Evolutionary conservation across 2,888 invertebrate species (phyloP).

Genomic region (Nomada ruficornis): DNA sequence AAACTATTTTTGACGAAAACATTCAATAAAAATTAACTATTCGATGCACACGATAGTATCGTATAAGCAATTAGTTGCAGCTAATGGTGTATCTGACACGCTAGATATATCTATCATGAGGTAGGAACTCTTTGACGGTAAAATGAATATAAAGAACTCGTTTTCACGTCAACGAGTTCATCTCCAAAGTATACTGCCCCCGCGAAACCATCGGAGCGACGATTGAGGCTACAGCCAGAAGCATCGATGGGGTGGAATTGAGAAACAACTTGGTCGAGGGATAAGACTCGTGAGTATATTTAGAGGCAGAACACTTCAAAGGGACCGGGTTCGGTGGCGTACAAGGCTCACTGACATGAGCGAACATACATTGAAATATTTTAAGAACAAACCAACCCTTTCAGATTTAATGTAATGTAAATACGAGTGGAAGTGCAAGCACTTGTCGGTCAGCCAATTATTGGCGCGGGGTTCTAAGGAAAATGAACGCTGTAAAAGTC

Average conservation of each 20-base stretch:
- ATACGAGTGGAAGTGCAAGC: constrained; percentile 71
- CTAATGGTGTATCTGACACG: not conserved
- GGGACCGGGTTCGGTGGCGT: constrained; percentile 54
- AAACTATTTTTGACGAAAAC: no score
- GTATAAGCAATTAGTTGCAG: not conserved
- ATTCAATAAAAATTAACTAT: no score
- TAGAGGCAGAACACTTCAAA: constrained; percentile 67
- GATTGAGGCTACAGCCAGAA: constrained; percentile 68
- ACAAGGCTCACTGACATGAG: constrained; percentile 60
- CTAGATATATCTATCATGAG: not conserved
- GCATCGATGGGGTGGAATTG: constrained; percentile 65
- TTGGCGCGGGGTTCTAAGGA: constrained; percentile 52
- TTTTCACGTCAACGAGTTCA: constrained; percentile 55
- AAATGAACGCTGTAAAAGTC: constrained; percentile 34
- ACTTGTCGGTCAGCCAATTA: constrained; percentile 60
- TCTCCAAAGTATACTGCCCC: constrained; percentile 42
- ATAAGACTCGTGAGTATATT: constrained; percentile 66
- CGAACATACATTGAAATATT: constrained; percentile 55
- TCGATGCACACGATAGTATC: no score
- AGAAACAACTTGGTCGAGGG: constrained; percentile 69
- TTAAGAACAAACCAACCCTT: constrained; percentile 66
- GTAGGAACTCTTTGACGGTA: constrained; percentile 26
- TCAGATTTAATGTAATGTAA: constrained; percentile 79
- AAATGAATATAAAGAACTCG: constrained; percentile 37
- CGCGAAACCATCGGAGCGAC: constrained; percentile 55